Evolutionary conservation across 2,888 invertebrate species (phyloP).

Genomic region (Heteromyza rotundicornis): DNA sequence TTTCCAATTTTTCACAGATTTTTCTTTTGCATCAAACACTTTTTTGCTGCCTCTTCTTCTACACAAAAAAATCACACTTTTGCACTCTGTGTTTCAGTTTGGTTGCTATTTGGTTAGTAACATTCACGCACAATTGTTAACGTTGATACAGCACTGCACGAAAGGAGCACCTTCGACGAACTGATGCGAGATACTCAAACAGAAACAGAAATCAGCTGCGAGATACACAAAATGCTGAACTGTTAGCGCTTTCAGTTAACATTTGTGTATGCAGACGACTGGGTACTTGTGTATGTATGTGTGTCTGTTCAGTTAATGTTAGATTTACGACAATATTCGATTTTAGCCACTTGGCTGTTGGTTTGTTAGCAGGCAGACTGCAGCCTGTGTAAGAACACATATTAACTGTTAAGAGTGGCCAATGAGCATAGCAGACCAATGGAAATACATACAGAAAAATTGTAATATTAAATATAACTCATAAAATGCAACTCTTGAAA

Average conservation of each 20-base stretch:
- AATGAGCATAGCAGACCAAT: too few relatives aligned
- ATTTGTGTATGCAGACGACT: background rate
- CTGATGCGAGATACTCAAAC: conserved; percentile 18
- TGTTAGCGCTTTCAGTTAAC: background rate
- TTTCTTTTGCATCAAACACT: conserved; percentile 3
- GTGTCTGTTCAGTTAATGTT: too few relatives aligned
- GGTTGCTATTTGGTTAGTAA: too few relatives aligned
- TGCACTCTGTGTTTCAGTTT: background rate
- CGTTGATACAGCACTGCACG: conserved; percentile 5
- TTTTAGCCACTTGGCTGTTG: too few relatives aligned
- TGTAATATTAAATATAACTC: too few relatives aligned
- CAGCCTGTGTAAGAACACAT: too few relatives aligned
- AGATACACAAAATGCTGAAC: background rate
- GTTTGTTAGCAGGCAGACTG: too few relatives aligned
- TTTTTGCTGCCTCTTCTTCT: background rate
- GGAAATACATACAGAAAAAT: too few relatives aligned
- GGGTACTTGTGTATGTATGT: background rate
- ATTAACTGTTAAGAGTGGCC: too few relatives aligned
- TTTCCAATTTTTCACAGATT: background rate
- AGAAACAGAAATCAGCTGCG: conserved; percentile 1
- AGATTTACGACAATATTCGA: too few relatives aligned
- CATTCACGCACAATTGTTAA: background rate
- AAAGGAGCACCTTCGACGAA: conserved; percentile 29
- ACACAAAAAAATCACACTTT: background rate
- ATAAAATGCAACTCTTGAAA: too few relatives aligned